phyloP scores from a whole-genome alignment of 2,888 invertebrate genomes.

The Aspidapion aeneum region DNA sequence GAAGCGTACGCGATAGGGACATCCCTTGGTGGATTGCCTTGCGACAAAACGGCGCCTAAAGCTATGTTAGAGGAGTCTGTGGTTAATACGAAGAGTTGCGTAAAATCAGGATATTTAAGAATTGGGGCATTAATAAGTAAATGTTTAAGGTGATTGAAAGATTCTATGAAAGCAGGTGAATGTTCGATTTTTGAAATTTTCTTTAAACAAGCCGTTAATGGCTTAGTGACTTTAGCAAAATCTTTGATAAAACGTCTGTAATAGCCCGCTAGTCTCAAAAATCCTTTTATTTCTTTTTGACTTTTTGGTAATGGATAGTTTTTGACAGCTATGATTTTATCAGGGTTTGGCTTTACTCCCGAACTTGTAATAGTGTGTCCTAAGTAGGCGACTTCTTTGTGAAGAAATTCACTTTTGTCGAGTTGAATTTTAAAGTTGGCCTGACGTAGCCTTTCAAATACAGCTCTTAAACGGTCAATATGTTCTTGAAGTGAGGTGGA shows the following conservation, averaged over 20 bases:
- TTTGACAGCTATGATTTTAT: conserved; percentile 5
- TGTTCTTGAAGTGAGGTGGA: neutral
- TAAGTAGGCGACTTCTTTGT: conserved; percentile 13
- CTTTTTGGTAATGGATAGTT: neutral
- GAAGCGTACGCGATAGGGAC: neutral
- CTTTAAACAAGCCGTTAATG: neutral
- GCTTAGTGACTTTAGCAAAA: neutral
- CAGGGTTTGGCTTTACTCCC: conserved; percentile 22
- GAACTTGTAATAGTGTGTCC: conserved; percentile 21
- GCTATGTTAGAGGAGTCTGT: neutral
- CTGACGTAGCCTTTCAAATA: neutral
- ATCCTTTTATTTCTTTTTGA: neutral
- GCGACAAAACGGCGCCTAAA: neutral
- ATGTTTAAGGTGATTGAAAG: neutral
- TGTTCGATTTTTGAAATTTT: conserved; percentile 5
- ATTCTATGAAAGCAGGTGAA: neutral
- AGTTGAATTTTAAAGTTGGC: neutral
- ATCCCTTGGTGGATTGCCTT: neutral
- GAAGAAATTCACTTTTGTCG: neutral
- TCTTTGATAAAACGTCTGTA: neutral
- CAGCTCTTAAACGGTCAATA: neutral
- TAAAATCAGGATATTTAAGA: neutral
- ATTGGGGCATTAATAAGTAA: neutral
- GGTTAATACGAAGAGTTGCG: neutral
- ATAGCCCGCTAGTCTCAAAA: neutral